Evolutionary conservation across 2,888 invertebrate genomes (phyloP).

Genomic region (Eubasilissa splendida): DNA sequence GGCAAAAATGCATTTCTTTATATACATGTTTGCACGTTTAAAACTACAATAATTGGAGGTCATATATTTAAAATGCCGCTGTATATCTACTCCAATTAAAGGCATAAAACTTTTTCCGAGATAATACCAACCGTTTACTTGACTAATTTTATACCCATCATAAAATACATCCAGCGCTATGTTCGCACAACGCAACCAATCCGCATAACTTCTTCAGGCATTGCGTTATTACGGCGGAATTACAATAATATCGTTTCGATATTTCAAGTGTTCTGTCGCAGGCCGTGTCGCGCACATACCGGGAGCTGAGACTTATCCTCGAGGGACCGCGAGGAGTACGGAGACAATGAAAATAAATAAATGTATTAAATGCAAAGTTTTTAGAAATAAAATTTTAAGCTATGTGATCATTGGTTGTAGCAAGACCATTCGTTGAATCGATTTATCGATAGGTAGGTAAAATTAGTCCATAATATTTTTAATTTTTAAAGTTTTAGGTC

Average conservation of each 20-base stretch:
- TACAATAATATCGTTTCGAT: constrained; percentile 35
- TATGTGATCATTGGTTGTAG: too few relatives aligned
- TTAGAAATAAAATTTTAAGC: too few relatives aligned
- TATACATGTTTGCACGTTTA: too few relatives aligned
- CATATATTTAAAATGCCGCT: too few relatives aligned
- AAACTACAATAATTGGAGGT: too few relatives aligned
- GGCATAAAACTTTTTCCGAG: background rate
- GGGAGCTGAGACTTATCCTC: background rate
- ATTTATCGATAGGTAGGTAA: too few relatives aligned
- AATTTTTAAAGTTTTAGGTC: too few relatives aligned
- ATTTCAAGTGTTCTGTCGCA: constrained; percentile 27
- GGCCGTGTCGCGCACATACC: constrained; percentile 24
- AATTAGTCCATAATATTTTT: too few relatives aligned
- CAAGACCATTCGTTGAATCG: too few relatives aligned
- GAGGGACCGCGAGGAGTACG: background rate
- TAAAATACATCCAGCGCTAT: background rate
- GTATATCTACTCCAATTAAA: background rate
- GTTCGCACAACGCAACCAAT: background rate
- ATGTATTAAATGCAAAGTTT: too few relatives aligned
- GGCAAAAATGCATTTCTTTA: too few relatives aligned
- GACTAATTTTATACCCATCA: constrained; percentile 19
- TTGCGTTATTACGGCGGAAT: constrained; percentile 28
- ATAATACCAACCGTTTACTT: background rate
- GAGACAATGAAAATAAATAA: background rate
- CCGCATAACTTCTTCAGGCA: background rate